These are phyloP conservation scores for Incurvaria masculella DNA, from an alignment of 2,888 invertebrate genomes.

Conservation along the genomic window DNA sequence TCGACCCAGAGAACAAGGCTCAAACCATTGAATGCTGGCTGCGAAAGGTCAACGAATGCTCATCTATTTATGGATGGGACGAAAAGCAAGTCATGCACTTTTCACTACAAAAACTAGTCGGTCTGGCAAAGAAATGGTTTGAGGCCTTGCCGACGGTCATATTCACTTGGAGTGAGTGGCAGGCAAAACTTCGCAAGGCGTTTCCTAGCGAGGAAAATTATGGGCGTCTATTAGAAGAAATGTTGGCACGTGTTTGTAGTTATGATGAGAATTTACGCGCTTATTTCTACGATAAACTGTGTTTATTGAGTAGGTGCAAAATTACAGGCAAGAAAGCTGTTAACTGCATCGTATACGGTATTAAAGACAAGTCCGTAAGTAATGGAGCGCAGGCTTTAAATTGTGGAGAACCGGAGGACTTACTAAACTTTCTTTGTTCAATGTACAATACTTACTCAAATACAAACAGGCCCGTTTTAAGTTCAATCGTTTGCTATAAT, in stretches of 20 bases:
- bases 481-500: slow-evolving; percentile 3
- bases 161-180: slow-evolving; percentile 18
- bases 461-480: neutral
- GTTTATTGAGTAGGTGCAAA: slow-evolving; percentile 14
- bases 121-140: slow-evolving; percentile 17
- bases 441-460: no score
- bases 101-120: slow-evolving; percentile 15
- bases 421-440: slow-evolving; percentile 10
- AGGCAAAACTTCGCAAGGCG: slow-evolving; percentile 14
- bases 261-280: slow-evolving; percentile 10
- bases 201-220: slow-evolving; percentile 17
- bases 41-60: slow-evolving; percentile 15
- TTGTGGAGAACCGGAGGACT: slow-evolving; percentile 14
- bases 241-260: slow-evolving; percentile 11
- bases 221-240: slow-evolving; percentile 14
- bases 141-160: slow-evolving; percentile 13
- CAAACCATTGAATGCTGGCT: slow-evolving; percentile 10
- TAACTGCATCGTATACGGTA: slow-evolving; percentile 17
- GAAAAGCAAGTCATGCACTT: slow-evolving; percentile 15
- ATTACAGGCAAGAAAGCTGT: slow-evolving; percentile 16
- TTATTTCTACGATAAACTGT: slow-evolving; percentile 15
- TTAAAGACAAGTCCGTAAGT: slow-evolving; percentile 13
- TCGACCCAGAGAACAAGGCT: slow-evolving; percentile 8
- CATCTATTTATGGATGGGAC: slow-evolving; percentile 15
- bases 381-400: slow-evolving; percentile 13